Conservation (phyloP, 1,140 invertebrate genomes). For the Cepaea nemoralis region DNA sequence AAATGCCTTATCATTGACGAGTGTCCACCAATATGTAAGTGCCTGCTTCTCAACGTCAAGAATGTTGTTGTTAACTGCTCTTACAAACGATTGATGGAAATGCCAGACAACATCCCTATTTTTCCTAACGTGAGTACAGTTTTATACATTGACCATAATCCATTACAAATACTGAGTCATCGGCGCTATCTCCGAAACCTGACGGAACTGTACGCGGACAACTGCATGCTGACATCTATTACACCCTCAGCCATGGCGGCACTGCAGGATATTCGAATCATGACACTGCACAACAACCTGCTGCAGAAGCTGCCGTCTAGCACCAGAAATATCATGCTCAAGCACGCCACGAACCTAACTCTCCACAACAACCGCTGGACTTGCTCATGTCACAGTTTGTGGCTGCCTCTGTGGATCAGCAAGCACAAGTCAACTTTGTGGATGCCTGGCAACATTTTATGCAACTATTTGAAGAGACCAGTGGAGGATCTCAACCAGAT, state of each 20-base stretch:
- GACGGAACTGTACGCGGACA: conserved; percentile 32
- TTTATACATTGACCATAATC: conserved; percentile 36
- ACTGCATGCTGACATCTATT: conserved; percentile 32
- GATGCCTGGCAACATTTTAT: conserved; percentile 30
- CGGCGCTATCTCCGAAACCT: conserved; percentile 37
- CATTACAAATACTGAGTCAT: conserved; percentile 33
- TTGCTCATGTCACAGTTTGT: conserved; percentile 42
- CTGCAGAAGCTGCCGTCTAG: conserved; percentile 39
- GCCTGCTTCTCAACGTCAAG: conserved; percentile 16
- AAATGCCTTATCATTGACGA: conserved; percentile 29
- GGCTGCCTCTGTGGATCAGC: conserved; percentile 43
- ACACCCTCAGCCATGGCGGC: conserved; percentile 42
- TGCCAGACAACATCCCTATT: conserved; percentile 39
- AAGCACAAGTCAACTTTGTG: conserved; percentile 22
- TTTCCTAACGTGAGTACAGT: neutral
- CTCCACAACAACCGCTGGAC: conserved; percentile 47
- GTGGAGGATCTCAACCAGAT: conserved; percentile 21
- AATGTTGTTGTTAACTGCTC: conserved; percentile 40
- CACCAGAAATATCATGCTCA: conserved; percentile 39
- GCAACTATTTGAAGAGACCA: conserved; percentile 37
- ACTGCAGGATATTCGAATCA: conserved; percentile 39
- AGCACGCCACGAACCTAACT: conserved; percentile 36
- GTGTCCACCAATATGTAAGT: conserved; percentile 38
- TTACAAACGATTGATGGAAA: neutral
- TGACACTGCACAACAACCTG: conserved; percentile 43